Evolutionary conservation across 2,113 vertebrate genomes (phyloP), one percentile per base, ranked within the genome.

Genomic region (Pangasianodon hypophthalmus): DNA sequence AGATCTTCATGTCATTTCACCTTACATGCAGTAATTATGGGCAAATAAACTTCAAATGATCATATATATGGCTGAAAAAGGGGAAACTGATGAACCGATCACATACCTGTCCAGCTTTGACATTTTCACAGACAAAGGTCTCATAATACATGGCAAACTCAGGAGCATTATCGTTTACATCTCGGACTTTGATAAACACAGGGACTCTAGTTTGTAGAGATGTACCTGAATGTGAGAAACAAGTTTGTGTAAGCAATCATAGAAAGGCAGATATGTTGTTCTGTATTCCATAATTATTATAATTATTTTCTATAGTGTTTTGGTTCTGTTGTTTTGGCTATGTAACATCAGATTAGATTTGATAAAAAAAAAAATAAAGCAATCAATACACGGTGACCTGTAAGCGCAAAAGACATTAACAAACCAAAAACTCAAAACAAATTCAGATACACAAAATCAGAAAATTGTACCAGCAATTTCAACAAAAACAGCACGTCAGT

Each of bases 71-170:
- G 32, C 77, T 58, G n/a, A n/a, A 29, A 48, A 88, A n/a, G 37
- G 37, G 64, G 29, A 64, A 85, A 84, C 37, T 37, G 29, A 64
- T 16, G 32, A 54, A 44, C 19, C 11, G 16, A 71, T 52, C 4
- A 18, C 95, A 94, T 93, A 99, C 98, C 98, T 99, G 98, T 91
- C 98, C 98, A 2, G 97, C 96, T 95, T 97, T 98, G 88, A 97
- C 98, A 86, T 98, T 99, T 96, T 99, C 98, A 93, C 98, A 99
- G 44, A 99, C 98, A 92, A 99, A 99, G 0, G 98, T 98, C 83
- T 99, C 98, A 0, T 99, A 99, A 90, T 97, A 98, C 94, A 98
- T 97, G 29, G 98, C 98, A 90, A 99, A 99, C 91, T 98, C 97
- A 0, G 98, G 98, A 3, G 98, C 97, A 60, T 99, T 99, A 95